Percentiles rank a stretch among this genome's conserved stretches.
These are phyloP conservation scores for Zaprionus africanus DNA, from an alignment of 1,140 invertebrate species.

Conservation along the genomic window DNA sequence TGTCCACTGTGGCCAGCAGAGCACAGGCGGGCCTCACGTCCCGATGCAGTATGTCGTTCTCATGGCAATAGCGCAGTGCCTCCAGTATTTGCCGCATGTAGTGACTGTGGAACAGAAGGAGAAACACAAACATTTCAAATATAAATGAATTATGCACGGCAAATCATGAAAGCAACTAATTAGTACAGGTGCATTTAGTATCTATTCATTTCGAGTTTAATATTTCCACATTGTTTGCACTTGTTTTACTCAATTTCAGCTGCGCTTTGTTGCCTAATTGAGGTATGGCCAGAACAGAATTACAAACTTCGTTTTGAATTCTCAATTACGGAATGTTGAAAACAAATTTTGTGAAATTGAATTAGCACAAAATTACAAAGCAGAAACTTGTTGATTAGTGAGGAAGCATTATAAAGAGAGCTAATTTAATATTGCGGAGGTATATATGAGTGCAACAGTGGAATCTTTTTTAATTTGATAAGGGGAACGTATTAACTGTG, in stretches of 20 bases:
- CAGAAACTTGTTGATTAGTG: neutral
- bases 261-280: neutral
- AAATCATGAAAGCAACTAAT: slow-evolving; percentile 8
- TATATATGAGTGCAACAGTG: neutral
- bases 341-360: neutral
- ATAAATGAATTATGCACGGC: slow-evolving; percentile 22
- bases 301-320: neutral
- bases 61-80: slow-evolving; percentile 97
- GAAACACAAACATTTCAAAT: slow-evolving; percentile 36
- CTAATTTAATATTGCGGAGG: neutral
- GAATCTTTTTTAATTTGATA: neutral
- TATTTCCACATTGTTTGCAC: neutral
- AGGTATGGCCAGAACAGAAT: neutral
- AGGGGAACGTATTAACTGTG: too few species aligned
- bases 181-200: neutral
- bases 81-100: slow-evolving; percentile 99
- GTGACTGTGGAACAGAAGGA: slow-evolving; percentile 88
- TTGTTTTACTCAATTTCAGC: neutral
- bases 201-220: neutral
- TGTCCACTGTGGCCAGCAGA: slow-evolving; percentile 96
- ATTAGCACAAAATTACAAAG: neutral
- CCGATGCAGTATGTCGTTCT: slow-evolving; percentile 98
- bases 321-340: neutral
- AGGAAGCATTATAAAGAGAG: neutral
- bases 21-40: slow-evolving; percentile 98